A percentile compares a stretch with the other conserved stretches of the same genome.
Evolutionary conservation across 2,113 vertebrate genomes (phyloP).

Genomic region (Scolopax mira): DNA sequence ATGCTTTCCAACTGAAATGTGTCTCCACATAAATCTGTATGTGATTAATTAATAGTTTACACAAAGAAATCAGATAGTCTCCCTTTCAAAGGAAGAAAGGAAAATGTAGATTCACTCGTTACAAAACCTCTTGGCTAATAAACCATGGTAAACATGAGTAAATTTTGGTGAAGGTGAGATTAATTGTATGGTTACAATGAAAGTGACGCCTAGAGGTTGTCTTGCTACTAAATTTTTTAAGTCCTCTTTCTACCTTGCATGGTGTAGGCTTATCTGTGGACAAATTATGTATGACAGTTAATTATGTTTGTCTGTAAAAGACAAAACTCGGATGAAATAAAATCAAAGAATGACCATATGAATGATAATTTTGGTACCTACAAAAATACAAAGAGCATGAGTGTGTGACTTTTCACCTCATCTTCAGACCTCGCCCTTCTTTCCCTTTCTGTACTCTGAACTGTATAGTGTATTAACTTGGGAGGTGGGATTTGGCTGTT

Average conservation of each 20-base stretch:
- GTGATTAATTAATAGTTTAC: background rate
- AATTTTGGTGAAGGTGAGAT: background rate
- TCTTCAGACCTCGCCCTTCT: background rate
- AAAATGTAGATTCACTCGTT: background rate
- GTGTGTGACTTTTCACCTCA: background rate
- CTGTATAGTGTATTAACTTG: background rate
- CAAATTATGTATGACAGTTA: background rate
- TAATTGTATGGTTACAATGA: background rate
- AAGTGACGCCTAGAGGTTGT: background rate
- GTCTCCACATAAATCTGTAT: background rate
- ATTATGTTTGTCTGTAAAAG: background rate
- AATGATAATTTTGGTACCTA: background rate
- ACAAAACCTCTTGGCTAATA: background rate
- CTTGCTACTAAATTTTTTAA: background rate
- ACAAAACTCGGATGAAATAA: background rate
- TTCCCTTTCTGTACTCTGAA: background rate
- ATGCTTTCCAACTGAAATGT: background rate
- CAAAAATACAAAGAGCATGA: background rate
- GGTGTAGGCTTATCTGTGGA: background rate
- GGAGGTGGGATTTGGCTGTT: background rate
- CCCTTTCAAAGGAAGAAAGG: background rate
- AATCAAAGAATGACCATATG: background rate
- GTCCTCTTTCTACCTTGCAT: background rate
- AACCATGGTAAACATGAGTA: background rate
- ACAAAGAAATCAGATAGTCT: background rate